A percentile compares a stretch with the other conserved stretches of the same genome.
phyloP scores from a whole-genome alignment of 2,113 vertebrate genomes.

The Notothenia coriiceps region DNA sequence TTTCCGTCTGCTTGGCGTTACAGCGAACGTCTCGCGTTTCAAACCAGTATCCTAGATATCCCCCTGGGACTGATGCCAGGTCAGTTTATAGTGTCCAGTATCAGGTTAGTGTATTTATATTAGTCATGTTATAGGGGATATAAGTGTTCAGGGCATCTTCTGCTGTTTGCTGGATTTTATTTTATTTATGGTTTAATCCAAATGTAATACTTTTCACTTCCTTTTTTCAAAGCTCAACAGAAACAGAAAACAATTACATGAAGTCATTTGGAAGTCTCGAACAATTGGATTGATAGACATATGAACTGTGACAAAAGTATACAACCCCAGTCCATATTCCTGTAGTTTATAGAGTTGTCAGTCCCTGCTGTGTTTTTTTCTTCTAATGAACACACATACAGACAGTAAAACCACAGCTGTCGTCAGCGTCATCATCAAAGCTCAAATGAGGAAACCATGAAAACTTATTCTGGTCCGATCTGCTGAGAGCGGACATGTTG shows the following conservation, averaged over 20 bases:
- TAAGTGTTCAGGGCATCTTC: not conserved
- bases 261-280: not conserved
- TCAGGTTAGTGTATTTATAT: conserved; percentile 25
- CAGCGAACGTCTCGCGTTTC: conserved; percentile 17
- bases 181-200: not conserved
- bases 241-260: not conserved
- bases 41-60: not conserved
- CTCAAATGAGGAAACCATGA: conserved; percentile 62
- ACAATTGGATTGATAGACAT: too few relatives aligned
- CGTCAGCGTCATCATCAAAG: conserved; percentile 52
- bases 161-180: conserved; percentile 4
- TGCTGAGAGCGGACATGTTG: conserved; percentile 15
- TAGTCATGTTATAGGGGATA: not conserved
- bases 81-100: conserved; percentile 18
- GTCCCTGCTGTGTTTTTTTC: conserved; percentile 12
- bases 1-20: conserved; percentile 2
- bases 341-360: too few relatives aligned
- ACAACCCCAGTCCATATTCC: too few relatives aligned
- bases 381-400: conserved; percentile 28
- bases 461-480: conserved; percentile 9
- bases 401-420: conserved; percentile 49
- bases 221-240: too few relatives aligned
- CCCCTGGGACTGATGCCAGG: conserved; percentile 11
- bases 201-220: too few relatives aligned
- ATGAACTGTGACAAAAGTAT: too few relatives aligned